phyloP scores from a whole-genome alignment of 2,113 vertebrate species.

The Sander lucioperca region DNA sequence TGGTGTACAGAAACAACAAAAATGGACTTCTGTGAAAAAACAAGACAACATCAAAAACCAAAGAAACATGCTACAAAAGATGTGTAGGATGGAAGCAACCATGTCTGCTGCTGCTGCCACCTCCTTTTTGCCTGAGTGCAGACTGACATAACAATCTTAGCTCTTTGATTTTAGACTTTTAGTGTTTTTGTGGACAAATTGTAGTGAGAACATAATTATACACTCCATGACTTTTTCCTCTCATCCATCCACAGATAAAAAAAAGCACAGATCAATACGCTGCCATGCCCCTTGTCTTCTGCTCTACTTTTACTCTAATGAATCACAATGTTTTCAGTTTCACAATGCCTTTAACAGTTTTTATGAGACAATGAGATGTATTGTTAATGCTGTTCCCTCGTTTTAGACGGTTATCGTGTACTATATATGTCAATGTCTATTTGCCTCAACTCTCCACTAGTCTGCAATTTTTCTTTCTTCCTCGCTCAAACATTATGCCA shows the following conservation, averaged over 20 bases:
- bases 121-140: conserved; percentile 38
- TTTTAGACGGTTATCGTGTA: conserved; percentile 24
- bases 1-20: neutral
- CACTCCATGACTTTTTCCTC: conserved; percentile 46
- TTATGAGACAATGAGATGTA: conserved; percentile 45
- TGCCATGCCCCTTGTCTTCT: conserved; percentile 49
- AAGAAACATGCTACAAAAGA: neutral
- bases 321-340: conserved; percentile 31
- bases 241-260: conserved; percentile 58
- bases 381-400: conserved; percentile 23
- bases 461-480: conserved; percentile 22
- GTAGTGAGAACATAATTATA: conserved; percentile 62
- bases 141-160: conserved; percentile 49
- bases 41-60: neutral
- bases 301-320: conserved; percentile 39
- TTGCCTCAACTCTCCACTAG: conserved; percentile 7
- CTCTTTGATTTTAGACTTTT: conserved; percentile 57
- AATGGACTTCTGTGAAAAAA: neutral
- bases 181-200: conserved; percentile 53
- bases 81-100: conserved; percentile 1
- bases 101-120: conserved; percentile 14
- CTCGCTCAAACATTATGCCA: neutral
- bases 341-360: neutral
- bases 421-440: conserved; percentile 25
- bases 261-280: conserved; percentile 67